These are phyloP conservation scores for Ornithoptera priamus DNA, from an alignment of 2,888 invertebrate species.

Conservation along the genomic window DNA sequence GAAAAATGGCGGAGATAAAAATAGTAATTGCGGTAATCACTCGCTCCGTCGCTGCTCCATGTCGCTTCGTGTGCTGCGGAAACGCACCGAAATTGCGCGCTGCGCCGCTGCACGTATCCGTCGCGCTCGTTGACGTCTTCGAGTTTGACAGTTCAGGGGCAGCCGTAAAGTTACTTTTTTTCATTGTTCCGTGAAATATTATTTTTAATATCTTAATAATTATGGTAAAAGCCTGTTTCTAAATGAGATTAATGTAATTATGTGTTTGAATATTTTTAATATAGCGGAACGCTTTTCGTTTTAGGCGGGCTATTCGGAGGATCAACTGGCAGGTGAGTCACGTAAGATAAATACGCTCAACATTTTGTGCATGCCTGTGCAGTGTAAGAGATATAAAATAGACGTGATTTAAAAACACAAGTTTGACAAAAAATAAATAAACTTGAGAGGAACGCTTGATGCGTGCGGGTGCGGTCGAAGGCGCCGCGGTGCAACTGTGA, in stretches of 20 bases:
- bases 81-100: too few species aligned
- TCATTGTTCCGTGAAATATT: background rate
- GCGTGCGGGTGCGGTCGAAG: conserved; percentile 29
- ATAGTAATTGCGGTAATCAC: too few species aligned
- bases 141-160: conserved; percentile 25
- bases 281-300: conserved; percentile 47
- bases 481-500: conserved; percentile 50
- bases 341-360: conserved; percentile 27
- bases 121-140: background rate
- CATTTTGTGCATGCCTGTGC: conserved; percentile 11
- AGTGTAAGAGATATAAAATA: background rate
- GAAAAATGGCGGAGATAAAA: too few species aligned
- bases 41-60: too few species aligned
- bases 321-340: conserved; percentile 94
- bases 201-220: background rate
- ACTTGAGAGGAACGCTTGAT: conserved; percentile 15
- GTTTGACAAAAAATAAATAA: conserved; percentile 22
- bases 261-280: background rate
- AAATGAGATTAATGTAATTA: background rate
- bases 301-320: conserved; percentile 93
- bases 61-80: too few species aligned
- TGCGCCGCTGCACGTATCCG: too few species aligned
- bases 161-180: conserved; percentile 26
- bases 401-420: background rate
- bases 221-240: conserved; percentile 18